Evolutionary conservation across 2,888 invertebrate genomes (phyloP).

Genomic region (Xestia c-nigrum): DNA sequence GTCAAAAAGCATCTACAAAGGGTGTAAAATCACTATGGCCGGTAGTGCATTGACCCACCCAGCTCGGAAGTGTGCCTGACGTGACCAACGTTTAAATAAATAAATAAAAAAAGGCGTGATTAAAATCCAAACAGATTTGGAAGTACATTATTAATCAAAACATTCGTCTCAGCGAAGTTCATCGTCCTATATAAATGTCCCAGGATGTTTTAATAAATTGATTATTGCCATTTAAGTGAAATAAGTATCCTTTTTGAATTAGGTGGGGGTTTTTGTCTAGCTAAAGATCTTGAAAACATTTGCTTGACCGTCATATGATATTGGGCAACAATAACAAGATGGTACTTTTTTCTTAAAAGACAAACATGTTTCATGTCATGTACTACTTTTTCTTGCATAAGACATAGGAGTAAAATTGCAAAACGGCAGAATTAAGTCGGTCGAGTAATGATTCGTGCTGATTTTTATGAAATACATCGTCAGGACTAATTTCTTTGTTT

Average conservation of each 20-base stretch:
- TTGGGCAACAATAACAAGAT: constrained; percentile 57
- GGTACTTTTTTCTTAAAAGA: constrained; percentile 57
- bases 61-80: constrained; percentile 61
- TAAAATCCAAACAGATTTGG: constrained; percentile 68
- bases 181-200: constrained; percentile 47
- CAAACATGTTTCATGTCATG: constrained; percentile 67
- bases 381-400: constrained; percentile 83
- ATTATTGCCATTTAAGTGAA: constrained; percentile 6
- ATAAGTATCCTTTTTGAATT: background rate
- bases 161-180: constrained; percentile 64
- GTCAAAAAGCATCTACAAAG: constrained; percentile 66
- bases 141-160: constrained; percentile 69
- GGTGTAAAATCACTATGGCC: constrained; percentile 60
- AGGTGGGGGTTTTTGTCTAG: background rate
- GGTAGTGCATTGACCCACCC: constrained; percentile 72
- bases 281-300: constrained; percentile 7
- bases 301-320: constrained; percentile 18
- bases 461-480: constrained; percentile 77
- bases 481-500: constrained; percentile 79
- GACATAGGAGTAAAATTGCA: constrained; percentile 73
- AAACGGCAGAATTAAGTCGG: constrained; percentile 81
- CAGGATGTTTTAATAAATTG: constrained; percentile 18
- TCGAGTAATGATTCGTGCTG: constrained; percentile 83
- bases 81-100: constrained; percentile 65
- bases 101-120: constrained; percentile 60